A percentile compares a stretch with the other conserved stretches of the same genome.
These are phyloP conservation scores for Porphyrio hochstetteri DNA, from an alignment of 2,113 vertebrate species.

Conservation along the genomic window DNA sequence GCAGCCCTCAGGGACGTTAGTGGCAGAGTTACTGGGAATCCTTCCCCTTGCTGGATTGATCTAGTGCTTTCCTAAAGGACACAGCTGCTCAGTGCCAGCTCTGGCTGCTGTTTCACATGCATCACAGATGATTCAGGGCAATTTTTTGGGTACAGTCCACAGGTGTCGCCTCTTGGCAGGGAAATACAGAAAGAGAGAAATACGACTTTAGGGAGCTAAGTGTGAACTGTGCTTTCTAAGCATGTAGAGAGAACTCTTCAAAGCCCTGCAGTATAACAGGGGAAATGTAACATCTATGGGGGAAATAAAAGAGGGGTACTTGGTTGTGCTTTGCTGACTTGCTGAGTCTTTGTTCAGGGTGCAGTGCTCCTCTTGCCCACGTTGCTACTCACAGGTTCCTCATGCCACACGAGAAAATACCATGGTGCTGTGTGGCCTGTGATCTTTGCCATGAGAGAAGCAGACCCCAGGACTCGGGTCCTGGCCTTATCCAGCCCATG, in stretches of 20 bases:
- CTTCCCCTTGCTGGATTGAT: not conserved
- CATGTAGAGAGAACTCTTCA: not conserved
- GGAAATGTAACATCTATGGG: not conserved
- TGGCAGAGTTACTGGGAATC: not conserved
- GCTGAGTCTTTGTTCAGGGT: not conserved
- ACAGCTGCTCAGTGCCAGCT: not conserved
- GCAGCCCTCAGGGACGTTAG: not conserved
- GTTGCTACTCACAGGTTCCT: accelerated
- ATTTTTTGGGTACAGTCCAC: slow-evolving; percentile 45
- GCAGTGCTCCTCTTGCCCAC: not conserved
- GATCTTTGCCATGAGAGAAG: not conserved
- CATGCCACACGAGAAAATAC: accelerated
- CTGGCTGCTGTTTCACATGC: not conserved
- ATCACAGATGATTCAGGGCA: slow-evolving; percentile 43
- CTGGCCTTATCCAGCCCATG: accelerated
- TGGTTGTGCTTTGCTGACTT: not conserved
- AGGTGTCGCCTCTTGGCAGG: slow-evolving; percentile 54
- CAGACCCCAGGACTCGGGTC: not conserved
- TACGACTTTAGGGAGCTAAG: not conserved
- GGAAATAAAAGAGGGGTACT: not conserved
- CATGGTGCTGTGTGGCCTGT: not conserved
- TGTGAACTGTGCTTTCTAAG: slow-evolving; percentile 48
- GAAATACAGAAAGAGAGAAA: slow-evolving; percentile 9
- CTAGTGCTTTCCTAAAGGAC: not conserved
- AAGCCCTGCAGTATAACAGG: not conserved